Evolutionary conservation across 1,140 invertebrate genomes (phyloP).

Genomic region (Cataglyphis hispanica): DNA sequence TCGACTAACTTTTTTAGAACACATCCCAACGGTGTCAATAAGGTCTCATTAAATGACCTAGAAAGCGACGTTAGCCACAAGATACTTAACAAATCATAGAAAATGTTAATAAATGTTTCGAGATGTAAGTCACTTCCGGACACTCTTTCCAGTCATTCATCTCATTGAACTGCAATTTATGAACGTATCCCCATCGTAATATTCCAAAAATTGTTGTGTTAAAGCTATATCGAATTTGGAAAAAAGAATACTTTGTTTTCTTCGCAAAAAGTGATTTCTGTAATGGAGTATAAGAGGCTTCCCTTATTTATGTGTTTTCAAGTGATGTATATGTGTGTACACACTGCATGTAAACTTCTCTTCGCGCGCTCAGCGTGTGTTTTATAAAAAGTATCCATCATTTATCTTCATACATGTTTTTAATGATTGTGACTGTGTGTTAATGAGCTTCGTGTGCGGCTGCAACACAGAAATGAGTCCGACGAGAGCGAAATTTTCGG

Average conservation of each 20-base stretch:
- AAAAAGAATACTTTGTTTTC: neutral
- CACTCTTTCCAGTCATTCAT: neutral
- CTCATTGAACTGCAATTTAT: neutral
- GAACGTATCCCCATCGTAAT: neutral
- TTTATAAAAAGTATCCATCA: neutral
- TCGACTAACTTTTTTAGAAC: slow-evolving; percentile 62
- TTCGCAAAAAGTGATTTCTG: too few species aligned
- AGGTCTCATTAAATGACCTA: slow-evolving; percentile 60
- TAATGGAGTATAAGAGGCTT: too few species aligned
- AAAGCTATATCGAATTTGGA: neutral
- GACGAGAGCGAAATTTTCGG: slow-evolving; percentile 6
- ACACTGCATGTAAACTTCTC: too few species aligned
- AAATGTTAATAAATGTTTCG: slow-evolving; percentile 8
- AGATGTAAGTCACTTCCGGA: neutral
- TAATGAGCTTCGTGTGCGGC: neutral
- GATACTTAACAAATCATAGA: slow-evolving; percentile 30
- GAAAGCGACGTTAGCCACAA: slow-evolving; percentile 36
- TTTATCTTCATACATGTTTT: neutral
- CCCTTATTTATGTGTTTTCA: too few species aligned
- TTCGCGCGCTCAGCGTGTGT: neutral
- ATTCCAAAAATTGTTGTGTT: neutral
- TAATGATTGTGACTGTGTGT: neutral
- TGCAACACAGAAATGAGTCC: neutral
- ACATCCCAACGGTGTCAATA: slow-evolving; percentile 45
- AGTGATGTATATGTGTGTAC: too few species aligned